Base-by-base conservation (phyloP, 2,113 vertebrate genomes). In the Alethe castanea region DNA sequence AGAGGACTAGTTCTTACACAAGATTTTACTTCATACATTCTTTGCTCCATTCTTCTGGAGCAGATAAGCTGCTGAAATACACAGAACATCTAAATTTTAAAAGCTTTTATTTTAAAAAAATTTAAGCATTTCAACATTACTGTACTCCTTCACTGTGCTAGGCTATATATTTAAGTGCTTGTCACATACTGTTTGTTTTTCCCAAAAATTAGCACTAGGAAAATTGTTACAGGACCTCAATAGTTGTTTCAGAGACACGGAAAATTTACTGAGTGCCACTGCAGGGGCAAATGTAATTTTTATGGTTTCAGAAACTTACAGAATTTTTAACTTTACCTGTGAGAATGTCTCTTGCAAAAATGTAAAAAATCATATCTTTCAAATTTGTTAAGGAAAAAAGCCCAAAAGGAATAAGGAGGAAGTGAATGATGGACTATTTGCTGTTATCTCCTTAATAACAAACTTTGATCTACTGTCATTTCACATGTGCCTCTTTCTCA, bases 71-170 rank as follows among this genome's bases (percentile, higher is more conserved):
- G 19, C 36, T 86, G 47, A 81, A 81, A 64, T 40, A 17, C 35
- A 56, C 24, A 5, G 0, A 52, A 70, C 36, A 38, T 29, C 11
- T 71, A 23, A 5, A 14, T 48, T 88, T 52, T 45, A 56, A 42
- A 53, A 61, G 4, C 10, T 31, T n/a, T 2, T 19, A 1, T 11
- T 59, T 19, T 7, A 47, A 11, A 23, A 25, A 4, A 6, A 4
- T 5, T 11, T 2, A 64, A 61, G 24, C 24, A 50, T 74, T 84
- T 87, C 38, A 53, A 2, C 5, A 12, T 25, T 38, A 36, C 7
- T 23, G 12, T 64, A 28, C 12, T 42, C 8, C 14, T 70, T 80
- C 22, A 36, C 19, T 69, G 28, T 60, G 35, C 36, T 73, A 36
- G 1, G 1, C 29, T 57, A 17, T 7, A 18, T 57, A 64, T 86